Percentiles rank a stretch among this genome's conserved stretches.
phyloP scores from a whole-genome alignment of 2,797 vertebrate genomes.

The Threskiornis aethiopicus region DNA sequence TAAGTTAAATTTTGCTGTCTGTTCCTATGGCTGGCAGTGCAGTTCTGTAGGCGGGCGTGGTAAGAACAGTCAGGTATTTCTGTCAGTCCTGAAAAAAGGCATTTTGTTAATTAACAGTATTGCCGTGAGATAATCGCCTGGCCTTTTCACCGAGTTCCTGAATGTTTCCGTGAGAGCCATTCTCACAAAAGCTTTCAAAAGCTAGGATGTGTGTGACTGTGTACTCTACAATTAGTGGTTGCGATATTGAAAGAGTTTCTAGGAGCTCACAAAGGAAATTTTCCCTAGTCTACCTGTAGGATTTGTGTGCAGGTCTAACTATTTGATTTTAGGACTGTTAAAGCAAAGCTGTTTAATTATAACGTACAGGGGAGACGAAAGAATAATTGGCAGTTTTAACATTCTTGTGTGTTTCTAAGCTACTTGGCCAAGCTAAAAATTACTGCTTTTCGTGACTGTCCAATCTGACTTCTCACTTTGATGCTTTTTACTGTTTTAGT shows the following conservation, averaged over 20 bases:
- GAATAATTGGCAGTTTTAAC: not conserved
- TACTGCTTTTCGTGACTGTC: not conserved
- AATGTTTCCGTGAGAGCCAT: rapidly evolving
- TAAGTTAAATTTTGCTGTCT: rapidly evolving
- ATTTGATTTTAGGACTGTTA: not conserved
- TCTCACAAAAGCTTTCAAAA: not conserved
- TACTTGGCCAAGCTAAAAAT: not conserved
- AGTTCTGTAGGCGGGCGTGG: rapidly evolving
- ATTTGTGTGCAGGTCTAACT: not conserved
- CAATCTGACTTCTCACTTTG: not conserved
- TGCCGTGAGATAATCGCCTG: not conserved
- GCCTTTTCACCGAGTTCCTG: not conserved
- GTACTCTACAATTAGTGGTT: not conserved
- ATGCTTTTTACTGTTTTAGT: not conserved
- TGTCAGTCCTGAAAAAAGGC: not conserved
- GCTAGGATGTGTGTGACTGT: not conserved
- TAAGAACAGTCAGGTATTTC: not conserved
- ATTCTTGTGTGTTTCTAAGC: not conserved
- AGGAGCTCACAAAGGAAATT: not conserved
- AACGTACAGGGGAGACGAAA: not conserved
- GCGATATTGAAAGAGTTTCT: not conserved
- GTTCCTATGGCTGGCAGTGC: rapidly evolving
- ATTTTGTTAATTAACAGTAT: not conserved
- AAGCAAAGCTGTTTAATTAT: not conserved
- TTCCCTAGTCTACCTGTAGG: not conserved